A percentile compares a stretch with the other conserved stretches of the same genome.
Evolutionary conservation across 2,888 invertebrate genomes (phyloP).

Genomic region (Eristalinus aeneus): DNA sequence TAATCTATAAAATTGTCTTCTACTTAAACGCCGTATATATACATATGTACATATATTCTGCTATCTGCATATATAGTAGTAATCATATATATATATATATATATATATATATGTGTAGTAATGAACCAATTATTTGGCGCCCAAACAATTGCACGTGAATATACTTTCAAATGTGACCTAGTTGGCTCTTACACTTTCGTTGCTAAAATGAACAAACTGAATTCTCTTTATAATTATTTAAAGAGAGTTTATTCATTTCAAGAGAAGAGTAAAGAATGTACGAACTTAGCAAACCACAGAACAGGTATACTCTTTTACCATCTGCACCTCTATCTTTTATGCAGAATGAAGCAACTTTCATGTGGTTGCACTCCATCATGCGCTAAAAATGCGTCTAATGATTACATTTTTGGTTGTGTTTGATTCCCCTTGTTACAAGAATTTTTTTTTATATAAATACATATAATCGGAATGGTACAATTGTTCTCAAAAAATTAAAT

Average conservation of each 20-base stretch:
- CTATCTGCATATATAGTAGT: too few relatives aligned
- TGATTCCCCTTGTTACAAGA: too few relatives aligned
- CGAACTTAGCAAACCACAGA: neutral
- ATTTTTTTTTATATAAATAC: neutral
- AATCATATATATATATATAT: neutral
- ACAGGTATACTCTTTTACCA: neutral
- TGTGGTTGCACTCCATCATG: neutral
- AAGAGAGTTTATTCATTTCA: neutral
- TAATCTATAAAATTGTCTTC: neutral
- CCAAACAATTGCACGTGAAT: slow-evolving; percentile 23
- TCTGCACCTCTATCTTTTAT: neutral
- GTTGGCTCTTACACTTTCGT: neutral
- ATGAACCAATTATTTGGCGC: slow-evolving; percentile 18
- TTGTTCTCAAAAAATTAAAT: neutral
- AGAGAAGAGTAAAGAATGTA: neutral
- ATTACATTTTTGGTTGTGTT: too few relatives aligned
- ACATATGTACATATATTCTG: too few relatives aligned
- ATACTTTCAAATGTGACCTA: neutral
- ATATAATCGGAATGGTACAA: neutral
- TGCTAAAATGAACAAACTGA: neutral
- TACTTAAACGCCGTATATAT: neutral
- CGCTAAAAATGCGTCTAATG: too few relatives aligned
- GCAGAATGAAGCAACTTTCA: neutral
- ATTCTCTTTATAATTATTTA: neutral
- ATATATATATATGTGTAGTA: neutral